Base-by-base conservation (phyloP, 2,888 invertebrate species). In the Elegia similella region DNA sequence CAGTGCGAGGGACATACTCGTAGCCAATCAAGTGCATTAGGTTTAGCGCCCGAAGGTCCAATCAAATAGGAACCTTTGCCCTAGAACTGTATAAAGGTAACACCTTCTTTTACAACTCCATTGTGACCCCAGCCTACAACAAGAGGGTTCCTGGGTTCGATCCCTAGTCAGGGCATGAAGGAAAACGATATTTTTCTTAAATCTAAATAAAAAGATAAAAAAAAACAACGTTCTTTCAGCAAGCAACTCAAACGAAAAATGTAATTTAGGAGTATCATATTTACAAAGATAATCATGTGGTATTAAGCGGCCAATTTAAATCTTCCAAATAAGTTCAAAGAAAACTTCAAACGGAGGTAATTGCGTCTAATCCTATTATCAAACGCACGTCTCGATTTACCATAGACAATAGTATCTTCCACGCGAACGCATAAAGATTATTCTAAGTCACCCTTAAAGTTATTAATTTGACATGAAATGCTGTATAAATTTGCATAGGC, bases 391-490 rank as follows among this genome's bases (percentile, higher is more conserved):
- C 43, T 38, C 34, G 44, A 55, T 54, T 43, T 43, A 48, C 48
- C 29, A n/a, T 15, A 52, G 44, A 77, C 73, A 77, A 75, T 72
- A 67, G 64, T 73, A 64, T 60, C 44, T 52, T 60, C 59, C 55
- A 48, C 60, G 55, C 59, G 66, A 69, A 62, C 56, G 65, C 58
- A 71, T 71, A 70, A 73, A 73, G 73, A 78, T 78, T 74, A 75
- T 74, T 72, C 63, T 62, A 67, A 76, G 71, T 73, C 74, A 72
- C 70, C 75, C 68, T 70, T 71, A 62, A 73, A 78, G 73, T 79
- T 78, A 78, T 80, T 80, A 76, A 78, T 79, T 79, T 68, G 68
- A 23, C 73, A 71, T 71, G 71, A 75, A 78, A 67, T 69, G 71
- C 73, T 72, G 72, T 72, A 78, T 12, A 12, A 1, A 12, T n/a